Percentiles rank a stretch among this genome's conserved stretches.
Evolutionary conservation across 1,140 invertebrate species (phyloP).

Genomic region (Catajapyx aquilonaris): DNA sequence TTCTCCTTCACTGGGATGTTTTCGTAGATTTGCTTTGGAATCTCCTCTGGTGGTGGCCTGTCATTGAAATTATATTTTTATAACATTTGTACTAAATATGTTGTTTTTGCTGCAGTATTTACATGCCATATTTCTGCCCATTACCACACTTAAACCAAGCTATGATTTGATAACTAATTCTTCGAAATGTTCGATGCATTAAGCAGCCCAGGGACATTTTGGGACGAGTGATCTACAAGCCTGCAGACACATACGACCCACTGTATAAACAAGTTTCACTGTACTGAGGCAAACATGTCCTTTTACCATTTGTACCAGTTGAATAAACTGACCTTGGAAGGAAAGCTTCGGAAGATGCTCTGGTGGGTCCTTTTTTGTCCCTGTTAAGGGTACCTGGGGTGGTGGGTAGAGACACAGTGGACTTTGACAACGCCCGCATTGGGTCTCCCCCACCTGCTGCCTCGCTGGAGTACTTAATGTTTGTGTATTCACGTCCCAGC

Average conservation of each 20-base stretch:
- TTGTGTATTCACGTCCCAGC: conserved; percentile 72
- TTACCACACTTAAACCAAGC: no score
- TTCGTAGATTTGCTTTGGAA: conserved; percentile 21
- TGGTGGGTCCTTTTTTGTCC: conserved; percentile 8
- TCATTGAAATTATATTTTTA: no score
- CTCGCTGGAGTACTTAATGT: conserved; percentile 43
- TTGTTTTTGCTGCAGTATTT: no score
- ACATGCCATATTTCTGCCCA: no score
- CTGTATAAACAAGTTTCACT: no score
- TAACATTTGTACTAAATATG: no score
- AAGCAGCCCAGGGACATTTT: no score
- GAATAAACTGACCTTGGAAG: conserved; percentile 9
- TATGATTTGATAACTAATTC: no score
- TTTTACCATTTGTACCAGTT: neutral
- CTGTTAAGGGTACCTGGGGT: conserved; percentile 11
- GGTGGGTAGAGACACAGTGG: conserved; percentile 15
- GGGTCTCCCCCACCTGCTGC: conserved; percentile 13
- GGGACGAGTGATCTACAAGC: no score
- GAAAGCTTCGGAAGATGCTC: conserved; percentile 10
- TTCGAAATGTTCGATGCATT: no score
- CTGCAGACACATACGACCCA: no score
- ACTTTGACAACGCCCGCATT: conserved; percentile 9
- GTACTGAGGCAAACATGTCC: no score
- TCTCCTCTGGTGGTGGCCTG: conserved; percentile 19
- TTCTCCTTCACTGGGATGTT: conserved; percentile 22